Conservation (phyloP, 1,140 invertebrate genomes). For the Papilio helenus region DNA sequence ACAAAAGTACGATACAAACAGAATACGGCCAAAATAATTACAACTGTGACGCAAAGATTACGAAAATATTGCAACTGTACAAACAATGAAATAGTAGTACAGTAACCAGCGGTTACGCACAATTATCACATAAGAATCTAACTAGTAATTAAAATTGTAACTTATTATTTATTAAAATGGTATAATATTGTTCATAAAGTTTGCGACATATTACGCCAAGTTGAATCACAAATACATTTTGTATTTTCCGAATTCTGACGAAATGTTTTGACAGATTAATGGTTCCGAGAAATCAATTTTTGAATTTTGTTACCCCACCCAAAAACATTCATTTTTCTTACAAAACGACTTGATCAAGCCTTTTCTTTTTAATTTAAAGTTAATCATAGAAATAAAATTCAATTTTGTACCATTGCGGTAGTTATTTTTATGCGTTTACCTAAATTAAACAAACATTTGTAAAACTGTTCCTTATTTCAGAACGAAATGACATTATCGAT, state of each 20-base stretch:
- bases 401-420: not conserved
- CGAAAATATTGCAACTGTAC: constrained; percentile 67
- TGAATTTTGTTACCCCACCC: not conserved
- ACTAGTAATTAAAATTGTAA: not conserved
- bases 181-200: constrained; percentile 38
- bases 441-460: not conserved
- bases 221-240: constrained; percentile 55
- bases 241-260: constrained; percentile 54
- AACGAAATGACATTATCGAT: not conserved
- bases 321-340: not conserved
- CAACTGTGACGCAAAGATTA: constrained; percentile 68
- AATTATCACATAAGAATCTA: constrained; percentile 29
- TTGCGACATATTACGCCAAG: constrained; percentile 49
- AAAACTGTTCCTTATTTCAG: not conserved
- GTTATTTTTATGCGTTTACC: not conserved
- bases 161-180: constrained; percentile 35
- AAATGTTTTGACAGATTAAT: constrained; percentile 65
- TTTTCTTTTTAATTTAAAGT: not conserved
- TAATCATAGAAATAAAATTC: not conserved
- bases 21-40: constrained; percentile 69
- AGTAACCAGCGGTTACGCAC: constrained; percentile 33
- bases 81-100: constrained; percentile 43
- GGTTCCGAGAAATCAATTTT: constrained; percentile 35
- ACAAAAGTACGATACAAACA: constrained; percentile 56
- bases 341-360: not conserved